These are phyloP conservation scores for Pseudorhombus dupliciocellatus DNA, from an alignment of 2,113 vertebrate genomes.

Conservation along the genomic window DNA sequence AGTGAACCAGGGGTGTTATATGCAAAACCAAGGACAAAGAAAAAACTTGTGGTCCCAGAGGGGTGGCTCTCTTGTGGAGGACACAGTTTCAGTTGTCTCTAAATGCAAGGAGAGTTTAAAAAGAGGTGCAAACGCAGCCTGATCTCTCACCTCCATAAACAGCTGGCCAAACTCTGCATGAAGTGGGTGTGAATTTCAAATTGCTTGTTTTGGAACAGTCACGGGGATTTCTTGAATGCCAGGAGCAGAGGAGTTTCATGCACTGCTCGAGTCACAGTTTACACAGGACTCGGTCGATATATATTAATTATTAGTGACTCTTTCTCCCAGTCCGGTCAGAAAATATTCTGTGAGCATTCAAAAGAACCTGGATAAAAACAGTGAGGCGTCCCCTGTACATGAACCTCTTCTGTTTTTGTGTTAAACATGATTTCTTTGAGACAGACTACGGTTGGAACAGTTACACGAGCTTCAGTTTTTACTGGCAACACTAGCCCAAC, in stretches of 20 bases:
- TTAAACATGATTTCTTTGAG: constrained; percentile 6
- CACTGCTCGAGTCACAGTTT: neutral
- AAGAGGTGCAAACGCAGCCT: neutral
- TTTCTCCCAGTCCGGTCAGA: no score
- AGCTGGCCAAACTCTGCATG: neutral
- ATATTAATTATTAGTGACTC: no score
- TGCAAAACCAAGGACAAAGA: no score
- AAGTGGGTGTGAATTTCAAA: neutral
- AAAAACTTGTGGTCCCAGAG: no score
- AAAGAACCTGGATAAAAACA: no score
- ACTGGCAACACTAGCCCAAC: constrained; percentile 29
- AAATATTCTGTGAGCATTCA: no score
- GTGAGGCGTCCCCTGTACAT: neutral
- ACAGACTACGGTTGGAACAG: constrained; percentile 2
- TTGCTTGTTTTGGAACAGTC: neutral
- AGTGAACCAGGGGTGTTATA: no score
- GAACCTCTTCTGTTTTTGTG: constrained; percentile 1
- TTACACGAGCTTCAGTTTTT: constrained; percentile 28
- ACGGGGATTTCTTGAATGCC: neutral
- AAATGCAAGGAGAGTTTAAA: neutral
- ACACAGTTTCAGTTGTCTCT: neutral
- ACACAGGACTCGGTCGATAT: no score
- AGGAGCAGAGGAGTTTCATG: neutral
- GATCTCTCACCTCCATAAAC: neutral
- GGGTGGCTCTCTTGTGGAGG: neutral